phyloP scores from a whole-genome alignment of 2,797 vertebrate genomes.

The Hylomyscus alleni region DNA sequence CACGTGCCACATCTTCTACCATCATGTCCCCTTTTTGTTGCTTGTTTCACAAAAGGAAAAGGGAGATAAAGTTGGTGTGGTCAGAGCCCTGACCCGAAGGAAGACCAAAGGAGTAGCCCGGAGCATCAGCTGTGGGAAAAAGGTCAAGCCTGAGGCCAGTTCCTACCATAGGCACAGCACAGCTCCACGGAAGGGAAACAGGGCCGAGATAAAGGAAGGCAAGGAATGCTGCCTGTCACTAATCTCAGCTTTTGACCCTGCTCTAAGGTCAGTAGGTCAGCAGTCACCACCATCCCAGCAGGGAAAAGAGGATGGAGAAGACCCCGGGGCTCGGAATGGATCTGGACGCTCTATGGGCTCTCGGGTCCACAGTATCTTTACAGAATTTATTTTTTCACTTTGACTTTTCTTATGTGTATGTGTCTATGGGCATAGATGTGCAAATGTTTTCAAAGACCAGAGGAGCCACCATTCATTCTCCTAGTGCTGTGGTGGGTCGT shows the following conservation, averaged over 20 bases:
- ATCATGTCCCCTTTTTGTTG: not conserved
- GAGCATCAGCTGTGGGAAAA: not conserved
- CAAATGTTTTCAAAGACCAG: not conserved
- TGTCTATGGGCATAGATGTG: not conserved
- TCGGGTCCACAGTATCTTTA: not conserved
- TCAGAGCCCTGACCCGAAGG: not conserved
- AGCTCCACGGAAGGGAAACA: not conserved
- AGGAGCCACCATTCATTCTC: not conserved
- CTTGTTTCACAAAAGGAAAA: conserved; percentile 24
- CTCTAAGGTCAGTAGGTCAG: not conserved
- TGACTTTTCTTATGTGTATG: not conserved
- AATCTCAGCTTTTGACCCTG: not conserved
- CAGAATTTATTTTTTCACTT: not conserved
- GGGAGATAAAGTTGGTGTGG: not conserved
- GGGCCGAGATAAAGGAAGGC: not conserved
- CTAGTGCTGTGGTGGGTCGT: not conserved
- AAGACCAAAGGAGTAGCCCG: not conserved
- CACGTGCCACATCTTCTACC: not conserved
- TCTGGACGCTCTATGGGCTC: not conserved
- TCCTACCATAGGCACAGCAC: not conserved
- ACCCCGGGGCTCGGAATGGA: fast-evolving
- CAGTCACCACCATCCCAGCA: not conserved
- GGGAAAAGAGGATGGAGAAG: fast-evolving
- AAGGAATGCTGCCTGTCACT: not conserved
- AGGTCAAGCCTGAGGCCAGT: not conserved